Conservation (phyloP, 2,797 vertebrate genomes). For the Paguma larvata region DNA sequence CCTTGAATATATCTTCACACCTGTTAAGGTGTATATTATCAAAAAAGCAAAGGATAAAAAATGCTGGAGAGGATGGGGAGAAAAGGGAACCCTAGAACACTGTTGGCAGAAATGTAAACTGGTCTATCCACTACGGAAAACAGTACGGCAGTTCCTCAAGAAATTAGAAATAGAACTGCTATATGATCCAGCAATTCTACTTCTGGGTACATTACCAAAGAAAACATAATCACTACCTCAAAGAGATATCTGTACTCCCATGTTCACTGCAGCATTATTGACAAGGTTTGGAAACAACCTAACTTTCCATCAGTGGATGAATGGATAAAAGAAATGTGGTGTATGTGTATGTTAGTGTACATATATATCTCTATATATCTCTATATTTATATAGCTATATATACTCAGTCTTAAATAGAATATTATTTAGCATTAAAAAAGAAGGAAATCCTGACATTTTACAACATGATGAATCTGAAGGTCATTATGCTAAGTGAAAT, state of each 20-base stretch:
- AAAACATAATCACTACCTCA: neutral
- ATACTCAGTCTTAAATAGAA: neutral
- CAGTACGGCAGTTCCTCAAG: neutral
- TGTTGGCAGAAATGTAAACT: neutral
- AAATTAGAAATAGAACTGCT: neutral
- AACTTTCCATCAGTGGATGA: neutral
- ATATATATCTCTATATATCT: neutral
- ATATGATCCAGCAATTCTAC: neutral
- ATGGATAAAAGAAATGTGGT: neutral
- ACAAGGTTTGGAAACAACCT: neutral
- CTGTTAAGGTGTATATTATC: neutral
- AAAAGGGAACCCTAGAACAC: neutral
- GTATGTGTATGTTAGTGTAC: neutral
- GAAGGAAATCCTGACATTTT: neutral
- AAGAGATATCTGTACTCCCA: neutral
- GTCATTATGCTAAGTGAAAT: neutral
- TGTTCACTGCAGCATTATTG: neutral
- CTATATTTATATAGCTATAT: neutral
- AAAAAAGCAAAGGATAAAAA: neutral
- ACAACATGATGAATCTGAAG: neutral
- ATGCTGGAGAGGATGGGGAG: neutral
- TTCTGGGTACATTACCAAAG: neutral
- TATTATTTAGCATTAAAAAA: neutral
- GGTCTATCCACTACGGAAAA: neutral
- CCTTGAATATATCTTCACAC: neutral